These are phyloP conservation scores for Phallusia fumigata DNA, from an alignment of 23 tunicate species.

Conservation along the genomic window DNA sequence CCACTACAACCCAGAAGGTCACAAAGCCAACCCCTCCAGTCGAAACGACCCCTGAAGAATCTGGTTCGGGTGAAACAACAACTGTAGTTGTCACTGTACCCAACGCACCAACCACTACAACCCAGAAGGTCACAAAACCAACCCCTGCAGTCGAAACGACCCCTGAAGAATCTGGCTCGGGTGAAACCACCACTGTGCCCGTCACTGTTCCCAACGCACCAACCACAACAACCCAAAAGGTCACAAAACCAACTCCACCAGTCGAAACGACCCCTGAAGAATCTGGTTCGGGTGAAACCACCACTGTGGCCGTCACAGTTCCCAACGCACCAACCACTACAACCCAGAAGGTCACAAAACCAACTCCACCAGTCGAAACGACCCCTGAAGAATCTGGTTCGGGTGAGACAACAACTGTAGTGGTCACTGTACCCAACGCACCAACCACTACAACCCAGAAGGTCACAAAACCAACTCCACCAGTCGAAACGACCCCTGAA, in stretches of 20 bases:
- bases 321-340: slow-evolving; percentile 30
- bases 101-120: slow-evolving; percentile 31
- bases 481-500: neutral
- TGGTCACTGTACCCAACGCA: slow-evolving; percentile 33
- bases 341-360: slow-evolving; percentile 15
- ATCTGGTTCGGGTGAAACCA: slow-evolving; percentile 43
- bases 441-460: slow-evolving; percentile 47
- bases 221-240: slow-evolving; percentile 30
- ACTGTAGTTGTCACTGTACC: slow-evolving; percentile 14
- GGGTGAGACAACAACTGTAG: slow-evolving; percentile 21
- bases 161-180: slow-evolving; percentile 31
- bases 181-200: slow-evolving; percentile 25
- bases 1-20: slow-evolving; percentile 32
- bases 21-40: slow-evolving; percentile 22
- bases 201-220: slow-evolving; percentile 29
- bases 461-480: slow-evolving; percentile 18
- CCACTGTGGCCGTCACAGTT: slow-evolving; percentile 14
- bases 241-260: slow-evolving; percentile 14
- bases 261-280: slow-evolving; percentile 24
- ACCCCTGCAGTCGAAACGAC: slow-evolving; percentile 11
- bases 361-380: slow-evolving; percentile 33
- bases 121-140: slow-evolving; percentile 9
- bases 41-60: slow-evolving; percentile 36
- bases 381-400: slow-evolving; percentile 33
- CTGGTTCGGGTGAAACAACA: slow-evolving; percentile 64